Conservation (phyloP, 2,797 vertebrate species). For the Scolopax rusticola region DNA sequence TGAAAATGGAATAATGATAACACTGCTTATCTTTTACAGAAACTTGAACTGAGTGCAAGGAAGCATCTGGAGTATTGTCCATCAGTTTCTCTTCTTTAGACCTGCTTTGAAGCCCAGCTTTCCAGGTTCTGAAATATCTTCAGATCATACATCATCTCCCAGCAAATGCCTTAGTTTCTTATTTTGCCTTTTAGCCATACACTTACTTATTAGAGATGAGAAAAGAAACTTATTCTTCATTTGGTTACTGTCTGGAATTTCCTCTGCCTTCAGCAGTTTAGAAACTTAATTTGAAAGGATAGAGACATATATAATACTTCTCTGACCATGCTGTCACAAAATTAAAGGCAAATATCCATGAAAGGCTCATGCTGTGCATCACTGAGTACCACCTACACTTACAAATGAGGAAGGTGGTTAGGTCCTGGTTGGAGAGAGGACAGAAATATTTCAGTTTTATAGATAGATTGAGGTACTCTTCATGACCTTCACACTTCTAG, state of each 20-base stretch:
- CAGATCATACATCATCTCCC: background rate
- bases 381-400: background rate
- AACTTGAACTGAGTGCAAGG: background rate
- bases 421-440: background rate
- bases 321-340: background rate
- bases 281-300: background rate
- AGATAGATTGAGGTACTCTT: background rate
- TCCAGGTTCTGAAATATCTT: background rate
- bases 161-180: background rate
- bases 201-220: fast-evolving
- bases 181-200: background rate
- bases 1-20: background rate
- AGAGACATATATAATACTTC: background rate
- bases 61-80: background rate
- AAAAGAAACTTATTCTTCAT: background rate
- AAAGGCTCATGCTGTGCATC: background rate
- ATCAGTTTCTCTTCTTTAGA: background rate
- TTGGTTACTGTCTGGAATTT: background rate
- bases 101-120: background rate
- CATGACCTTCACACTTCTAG: background rate
- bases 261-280: background rate
- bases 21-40: background rate
- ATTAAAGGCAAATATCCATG: background rate
- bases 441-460: background rate
- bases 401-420: background rate